These are phyloP conservation scores for Dermatemys mawii DNA, from an alignment of 2,113 vertebrate genomes.

Conservation along the genomic window DNA sequence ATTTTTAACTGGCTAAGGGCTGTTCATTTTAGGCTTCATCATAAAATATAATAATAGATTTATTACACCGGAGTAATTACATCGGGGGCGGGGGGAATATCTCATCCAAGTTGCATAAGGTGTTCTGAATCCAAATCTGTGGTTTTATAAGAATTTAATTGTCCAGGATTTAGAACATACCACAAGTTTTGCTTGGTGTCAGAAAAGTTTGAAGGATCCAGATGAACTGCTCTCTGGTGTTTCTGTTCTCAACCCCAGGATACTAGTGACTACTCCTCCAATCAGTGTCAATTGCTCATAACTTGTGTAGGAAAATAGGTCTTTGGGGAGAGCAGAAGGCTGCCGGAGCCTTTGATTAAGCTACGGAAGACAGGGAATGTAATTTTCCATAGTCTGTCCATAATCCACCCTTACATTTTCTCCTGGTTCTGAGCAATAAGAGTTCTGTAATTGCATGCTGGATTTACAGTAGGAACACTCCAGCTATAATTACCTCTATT, in stretches of 20 bases:
- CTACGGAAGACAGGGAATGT: neutral
- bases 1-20: conserved; percentile 19
- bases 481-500: conserved; percentile 84
- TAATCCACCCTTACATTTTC: conserved; percentile 70
- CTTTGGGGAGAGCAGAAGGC: conserved; percentile 28
- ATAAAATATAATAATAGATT: conserved; percentile 32
- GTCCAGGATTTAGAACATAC: conserved; percentile 46
- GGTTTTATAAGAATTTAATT: conserved; percentile 45
- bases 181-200: conserved; percentile 38
- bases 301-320: neutral
- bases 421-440: conserved; percentile 52
- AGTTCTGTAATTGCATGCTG: conserved; percentile 62
- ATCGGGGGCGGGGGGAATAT: neutral
- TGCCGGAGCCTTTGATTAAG: conserved; percentile 26
- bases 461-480: conserved; percentile 75
- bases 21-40: conserved; percentile 1
- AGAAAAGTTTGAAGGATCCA: conserved; percentile 40
- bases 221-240: neutral
- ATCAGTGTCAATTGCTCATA: conserved; percentile 6
- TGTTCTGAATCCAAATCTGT: neutral
- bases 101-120: conserved; percentile 54
- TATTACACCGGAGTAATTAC: conserved; percentile 20
- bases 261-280: neutral
- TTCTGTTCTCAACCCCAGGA: neutral
- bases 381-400: conserved; percentile 39